Evolutionary conservation across 2,888 invertebrate species (phyloP), one percentile per base, ranked within the genome.

Genomic region (Toxonevra muliebris): DNA sequence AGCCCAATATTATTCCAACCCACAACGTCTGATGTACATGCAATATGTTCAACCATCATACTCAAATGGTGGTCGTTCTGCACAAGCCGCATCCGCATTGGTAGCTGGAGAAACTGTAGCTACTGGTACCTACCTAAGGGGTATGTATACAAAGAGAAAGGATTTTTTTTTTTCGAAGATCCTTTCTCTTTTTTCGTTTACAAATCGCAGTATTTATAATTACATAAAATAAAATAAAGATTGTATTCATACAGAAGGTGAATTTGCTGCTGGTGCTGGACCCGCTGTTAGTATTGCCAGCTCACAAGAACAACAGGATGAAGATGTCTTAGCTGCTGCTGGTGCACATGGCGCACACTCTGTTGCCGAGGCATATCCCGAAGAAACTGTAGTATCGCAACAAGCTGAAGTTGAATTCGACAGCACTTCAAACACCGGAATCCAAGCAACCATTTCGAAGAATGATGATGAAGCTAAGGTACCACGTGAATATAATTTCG

Each of bases 101-200:
- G 85, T 84, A n/a, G 79, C 84, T 70, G 85, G 84, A 9, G 83
- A 84, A 57, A 77, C 81, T 43, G 81, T 84, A 60, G 82, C 82
- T 69, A 80, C 85, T 65, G 82, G 83, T 74, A 83, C 84, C 65
- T 83, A 81, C 73, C 73, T 85, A 66, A 77, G 81, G 76, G 83
- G 85, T 85, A 78, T 79, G 77, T 70, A 59, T 11, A 43, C 17
- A 4, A 13, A 12, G 15, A 5, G 5, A 15, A n/a, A 30, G 30
- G 13, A 48, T 48, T 7, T 2, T 15, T 2, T 48, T 2, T 8
- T 4, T n/a, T 2, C 4, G 50, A 48, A 48, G 15, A 4, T 48
- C 13, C 50, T 15, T 15, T 15, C 15, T 48, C 15, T 48, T 48
- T 48, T n/a, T n/a, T 2, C 3, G 15, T 59, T 30, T 13, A 8